Conservation (phyloP, 2,797 vertebrate genomes). For the Hoplostethus atlanticus region DNA sequence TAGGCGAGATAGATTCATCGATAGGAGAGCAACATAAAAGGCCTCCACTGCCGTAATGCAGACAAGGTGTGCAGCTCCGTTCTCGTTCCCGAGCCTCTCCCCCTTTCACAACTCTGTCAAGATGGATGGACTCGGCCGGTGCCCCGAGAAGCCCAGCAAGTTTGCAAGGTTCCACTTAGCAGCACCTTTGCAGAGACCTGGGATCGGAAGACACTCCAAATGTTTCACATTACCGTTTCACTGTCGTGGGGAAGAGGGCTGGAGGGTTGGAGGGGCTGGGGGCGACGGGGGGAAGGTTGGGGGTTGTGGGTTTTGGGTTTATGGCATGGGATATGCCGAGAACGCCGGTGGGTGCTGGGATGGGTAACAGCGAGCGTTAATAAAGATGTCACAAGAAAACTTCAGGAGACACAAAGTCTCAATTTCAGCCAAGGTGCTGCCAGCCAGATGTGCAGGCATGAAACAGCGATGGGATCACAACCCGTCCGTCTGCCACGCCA, state of each 20-base stretch:
- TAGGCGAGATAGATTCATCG: constrained; percentile 78
- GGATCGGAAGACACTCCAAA: constrained; percentile 68
- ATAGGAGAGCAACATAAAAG: constrained; percentile 78
- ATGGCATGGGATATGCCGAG: constrained; percentile 45
- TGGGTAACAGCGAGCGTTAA: constrained; percentile 79
- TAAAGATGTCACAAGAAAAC: constrained; percentile 87
- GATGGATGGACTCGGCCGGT: constrained; percentile 42
- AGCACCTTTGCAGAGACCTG: constrained; percentile 44
- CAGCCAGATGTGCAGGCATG: constrained; percentile 85
- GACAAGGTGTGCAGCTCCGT: constrained; percentile 75
- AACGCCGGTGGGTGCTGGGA: constrained; percentile 57
- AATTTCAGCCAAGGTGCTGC: constrained; percentile 84
- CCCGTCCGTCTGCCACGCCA: constrained; percentile 71
- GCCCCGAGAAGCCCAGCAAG: constrained; percentile 3
- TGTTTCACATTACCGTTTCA: constrained; percentile 81
- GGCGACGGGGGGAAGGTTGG: constrained; percentile 37
- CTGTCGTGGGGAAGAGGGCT: constrained; percentile 36
- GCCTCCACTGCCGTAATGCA: constrained; percentile 69
- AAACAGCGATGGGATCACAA: constrained; percentile 71
- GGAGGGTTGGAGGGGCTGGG: constrained; percentile 36
- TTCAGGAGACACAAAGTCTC: constrained; percentile 86
- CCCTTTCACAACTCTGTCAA: constrained; percentile 47
- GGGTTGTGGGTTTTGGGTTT: constrained; percentile 44
- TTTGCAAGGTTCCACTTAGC: constrained; percentile 75
- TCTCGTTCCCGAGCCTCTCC: constrained; percentile 29